Conservation (phyloP, 2,888 invertebrate genomes). For the Acrobasis suavella region DNA sequence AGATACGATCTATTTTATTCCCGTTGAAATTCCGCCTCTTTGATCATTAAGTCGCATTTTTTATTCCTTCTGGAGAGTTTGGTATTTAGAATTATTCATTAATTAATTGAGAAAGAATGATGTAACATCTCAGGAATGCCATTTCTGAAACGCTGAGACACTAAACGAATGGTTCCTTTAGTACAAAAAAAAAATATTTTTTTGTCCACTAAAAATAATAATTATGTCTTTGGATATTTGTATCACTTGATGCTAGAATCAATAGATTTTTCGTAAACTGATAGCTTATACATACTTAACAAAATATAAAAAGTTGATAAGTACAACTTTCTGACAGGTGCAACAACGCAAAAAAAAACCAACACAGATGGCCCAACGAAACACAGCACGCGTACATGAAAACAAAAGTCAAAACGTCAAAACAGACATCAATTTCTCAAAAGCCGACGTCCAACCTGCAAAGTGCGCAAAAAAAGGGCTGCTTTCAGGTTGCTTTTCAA, state of each 20-base stretch:
- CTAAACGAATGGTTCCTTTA: no score
- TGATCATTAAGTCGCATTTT: neutral
- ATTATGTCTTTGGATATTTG: no score
- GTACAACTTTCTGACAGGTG: neutral
- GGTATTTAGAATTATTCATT: constrained; percentile 1
- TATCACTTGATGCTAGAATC: no score
- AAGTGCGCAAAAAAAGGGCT: neutral
- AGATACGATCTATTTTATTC: neutral
- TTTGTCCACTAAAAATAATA: no score
- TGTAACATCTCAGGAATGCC: no score
- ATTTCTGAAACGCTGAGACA: no score
- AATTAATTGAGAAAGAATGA: neutral
- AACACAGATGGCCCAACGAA: neutral
- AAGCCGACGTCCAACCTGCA: neutral
- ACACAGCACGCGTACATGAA: neutral
- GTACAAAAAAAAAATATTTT: no score
- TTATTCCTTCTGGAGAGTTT: neutral
- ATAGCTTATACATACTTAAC: no score
- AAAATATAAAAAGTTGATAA: neutral
- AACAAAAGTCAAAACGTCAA: constrained; percentile 1
- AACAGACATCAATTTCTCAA: neutral
- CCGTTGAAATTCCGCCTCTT: no score
- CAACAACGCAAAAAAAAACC: neutral
- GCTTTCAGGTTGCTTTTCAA: no score
- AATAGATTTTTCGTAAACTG: no score